Base-by-base conservation (phyloP, 2,888 invertebrate genomes). In the Himalopsyche kuldschensis region DNA sequence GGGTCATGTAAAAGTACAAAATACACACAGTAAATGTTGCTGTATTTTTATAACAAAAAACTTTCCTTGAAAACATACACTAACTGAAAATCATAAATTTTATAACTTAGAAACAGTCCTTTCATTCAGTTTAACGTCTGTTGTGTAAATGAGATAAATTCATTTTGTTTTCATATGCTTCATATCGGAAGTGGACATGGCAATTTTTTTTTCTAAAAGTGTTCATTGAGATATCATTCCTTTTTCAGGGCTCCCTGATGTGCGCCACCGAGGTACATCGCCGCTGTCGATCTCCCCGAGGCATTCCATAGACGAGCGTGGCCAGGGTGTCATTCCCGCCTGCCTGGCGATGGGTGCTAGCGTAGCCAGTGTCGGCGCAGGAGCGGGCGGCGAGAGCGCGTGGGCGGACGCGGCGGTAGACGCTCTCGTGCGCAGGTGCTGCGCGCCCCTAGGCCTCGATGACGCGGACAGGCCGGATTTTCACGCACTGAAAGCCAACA, bases 391-490 rank as follows among this genome's bases (percentile, higher is more conserved):
- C 76, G 90, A 90, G 48, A 90, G 90, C 35, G 86, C 88, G 24
- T 91, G 91, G 85, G 93, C 93, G 86, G 94, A 94, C 86, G 86
- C 85, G 6, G 92, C 93, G 27, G 91, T 94, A 76, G 92, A 93
- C 24, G 86, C 85, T 4, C 90, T 96, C 87, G 94, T 97, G 92
- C 92, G 93, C 86, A 91, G 93, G 87, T 96, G 96, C 88, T 97
- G 96, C 96, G 92, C 94, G 4, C 84, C 86, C 10, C 78, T 79
- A 15, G 78, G 82, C 3, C 84, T 95, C 0, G 97, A 98, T 90
- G 96, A 97, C 87, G 95, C 97, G 75, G 96, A 97, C 87, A 91
- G 98, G 86, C 98, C 97, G 0, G 97, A 98, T 90, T 97, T 98
- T 90, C 94, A 95, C n/a, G 94, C 95, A 1, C 93, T 98, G 32